These are phyloP conservation scores for Emydoidea blandingii DNA, from an alignment of 2,797 vertebrate genomes.

Conservation along the genomic window DNA sequence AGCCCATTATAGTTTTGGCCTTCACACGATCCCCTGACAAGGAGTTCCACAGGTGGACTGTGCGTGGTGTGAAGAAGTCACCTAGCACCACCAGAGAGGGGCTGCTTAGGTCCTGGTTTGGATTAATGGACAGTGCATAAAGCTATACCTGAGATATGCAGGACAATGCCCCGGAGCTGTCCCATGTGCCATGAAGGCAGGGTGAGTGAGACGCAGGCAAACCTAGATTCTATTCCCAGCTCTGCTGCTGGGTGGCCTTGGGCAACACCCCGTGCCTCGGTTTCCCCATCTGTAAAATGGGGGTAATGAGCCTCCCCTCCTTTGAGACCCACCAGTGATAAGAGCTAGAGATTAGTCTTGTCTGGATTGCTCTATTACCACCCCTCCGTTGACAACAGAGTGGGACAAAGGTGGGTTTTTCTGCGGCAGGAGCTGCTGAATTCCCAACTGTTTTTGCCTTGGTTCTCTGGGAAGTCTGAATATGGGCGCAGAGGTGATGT, in stretches of 20 bases:
- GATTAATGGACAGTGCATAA: neutral
- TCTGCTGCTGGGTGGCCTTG: neutral
- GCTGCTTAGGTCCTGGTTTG: neutral
- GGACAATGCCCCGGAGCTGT: neutral
- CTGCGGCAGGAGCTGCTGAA: neutral
- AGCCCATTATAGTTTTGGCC: too few relatives aligned
- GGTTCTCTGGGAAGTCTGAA: neutral
- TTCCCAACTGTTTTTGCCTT: neutral
- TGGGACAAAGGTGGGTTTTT: neutral
- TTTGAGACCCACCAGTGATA: neutral
- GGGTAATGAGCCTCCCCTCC: neutral
- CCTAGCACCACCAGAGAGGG: neutral
- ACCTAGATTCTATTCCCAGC: neutral
- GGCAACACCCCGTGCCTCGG: accelerated
- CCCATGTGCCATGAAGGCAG: neutral
- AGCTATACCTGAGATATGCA: neutral
- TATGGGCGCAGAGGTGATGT: too few relatives aligned
- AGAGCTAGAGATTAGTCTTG: neutral
- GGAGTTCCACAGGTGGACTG: neutral
- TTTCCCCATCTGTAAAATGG: neutral
- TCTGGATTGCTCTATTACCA: neutral
- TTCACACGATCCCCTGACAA: neutral
- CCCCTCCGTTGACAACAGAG: neutral
- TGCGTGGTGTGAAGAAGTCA: neutral
- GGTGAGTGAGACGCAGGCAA: neutral